Base-by-base conservation (phyloP, 2,888 invertebrate species). In the Salpingus planirostris region DNA sequence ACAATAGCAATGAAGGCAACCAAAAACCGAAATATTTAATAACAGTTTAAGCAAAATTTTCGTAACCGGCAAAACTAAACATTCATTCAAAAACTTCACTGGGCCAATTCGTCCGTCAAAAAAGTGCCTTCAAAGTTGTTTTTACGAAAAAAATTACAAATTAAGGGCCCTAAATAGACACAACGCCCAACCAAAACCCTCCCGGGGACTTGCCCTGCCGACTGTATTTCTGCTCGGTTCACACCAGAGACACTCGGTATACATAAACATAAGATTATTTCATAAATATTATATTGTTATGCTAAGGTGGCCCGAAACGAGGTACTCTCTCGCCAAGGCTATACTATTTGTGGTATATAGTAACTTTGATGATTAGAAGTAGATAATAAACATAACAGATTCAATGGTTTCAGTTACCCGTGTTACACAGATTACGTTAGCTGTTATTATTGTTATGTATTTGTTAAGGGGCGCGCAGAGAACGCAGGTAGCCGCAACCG, bases 101-200 rank as follows among this genome's bases (percentile, higher is more conserved):
- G 85, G 86, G 85, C 86, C 86, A 80, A 76, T 78, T 82, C 85
- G 87, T 87, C 87, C 86, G 85, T 80, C 81, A 80, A 78, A 87
- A 86, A 87, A 86, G 87, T 87, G 87, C 87, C 87, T 87, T 87
- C 87, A 82, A 76, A 78, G 76, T 83, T 83, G 79, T 85, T 86
- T 85, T 80, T 82, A 80, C 79, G 76, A 78, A 76, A 73, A n/a
- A 77, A 78, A 76, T 73, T 76, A 75, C 75, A 77, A 75, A 75
- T 53, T 60, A 77, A 73, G 79, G 86, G 84, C 86, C 86, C 86
- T 80, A 80, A 80, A 86, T 86, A 87, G 85, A 80, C 80, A 72
- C 71, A 67, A 69, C 67, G 74, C 78, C 78, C 75, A 74, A 73
- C 76, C 75, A 72, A 76, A 75, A 56, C 61, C 42, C 48, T 47